These are phyloP conservation scores for Clarias platycephalus DNA, from an alignment of 2,797 vertebrate species.

Conservation along the genomic window DNA sequence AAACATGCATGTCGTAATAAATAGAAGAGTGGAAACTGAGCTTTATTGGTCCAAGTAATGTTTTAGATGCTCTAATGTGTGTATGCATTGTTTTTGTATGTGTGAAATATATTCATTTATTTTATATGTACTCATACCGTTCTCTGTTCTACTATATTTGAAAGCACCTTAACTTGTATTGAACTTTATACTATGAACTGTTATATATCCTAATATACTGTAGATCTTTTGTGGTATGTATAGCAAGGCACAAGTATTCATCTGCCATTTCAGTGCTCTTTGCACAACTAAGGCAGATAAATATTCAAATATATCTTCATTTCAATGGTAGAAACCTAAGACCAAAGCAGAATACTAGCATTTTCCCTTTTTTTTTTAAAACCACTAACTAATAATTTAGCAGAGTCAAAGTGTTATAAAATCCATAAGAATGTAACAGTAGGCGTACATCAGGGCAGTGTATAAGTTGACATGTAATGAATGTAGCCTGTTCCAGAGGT, in stretches of 20 bases:
- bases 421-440: conserved; percentile 4
- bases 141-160: conserved; percentile 1
- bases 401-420: conserved; percentile 18
- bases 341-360: conserved; percentile 4
- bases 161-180: conserved; percentile 39
- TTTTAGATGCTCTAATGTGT: conserved; percentile 8
- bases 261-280: conserved; percentile 35
- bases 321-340: conserved; percentile 6
- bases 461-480: background rate
- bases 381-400: conserved; percentile 12
- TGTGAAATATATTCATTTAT: background rate
- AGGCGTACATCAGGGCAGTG: conserved; percentile 3
- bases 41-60: conserved; percentile 13
- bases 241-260: conserved; percentile 48
- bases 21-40: conserved; percentile 30
- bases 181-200: background rate
- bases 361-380: background rate
- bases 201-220: conserved; percentile 13
- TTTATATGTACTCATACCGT: background rate
- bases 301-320: conserved; percentile 29
- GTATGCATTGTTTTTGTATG: background rate
- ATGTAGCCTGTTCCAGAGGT: background rate
- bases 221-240: conserved; percentile 18
- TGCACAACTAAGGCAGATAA: conserved; percentile 28
- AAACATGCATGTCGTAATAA: conserved; percentile 48